Evolutionary conservation across 2,888 invertebrate genomes (phyloP).

Genomic region (Apocheima hispidaria): DNA sequence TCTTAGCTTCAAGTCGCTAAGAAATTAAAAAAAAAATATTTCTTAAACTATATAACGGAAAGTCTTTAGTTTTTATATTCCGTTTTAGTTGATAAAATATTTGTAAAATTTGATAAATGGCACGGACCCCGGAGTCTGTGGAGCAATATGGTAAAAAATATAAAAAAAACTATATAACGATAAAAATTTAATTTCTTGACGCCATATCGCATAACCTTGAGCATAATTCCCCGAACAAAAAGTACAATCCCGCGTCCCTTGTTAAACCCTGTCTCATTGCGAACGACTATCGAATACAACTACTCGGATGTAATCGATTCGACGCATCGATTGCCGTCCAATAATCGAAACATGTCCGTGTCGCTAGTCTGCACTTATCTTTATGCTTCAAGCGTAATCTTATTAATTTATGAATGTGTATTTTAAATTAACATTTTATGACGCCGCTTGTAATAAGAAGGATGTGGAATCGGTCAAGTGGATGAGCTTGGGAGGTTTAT

Average conservation of each 20-base stretch:
- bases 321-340: constrained; percentile 77
- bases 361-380: constrained; percentile 65
- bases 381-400: constrained; percentile 69
- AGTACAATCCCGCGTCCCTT: constrained; percentile 64
- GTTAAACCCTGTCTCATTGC: constrained; percentile 61
- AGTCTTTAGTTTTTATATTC: no score
- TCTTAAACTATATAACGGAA: no score
- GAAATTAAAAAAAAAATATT: no score
- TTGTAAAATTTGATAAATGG: no score
- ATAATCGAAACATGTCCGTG: constrained; percentile 76
- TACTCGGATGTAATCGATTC: constrained; percentile 73
- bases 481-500: constrained; percentile 9
- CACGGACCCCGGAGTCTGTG: no score
- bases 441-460: constrained; percentile 39
- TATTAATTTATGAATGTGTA: constrained; percentile 66
- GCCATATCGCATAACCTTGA: constrained; percentile 52
- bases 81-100: no score
- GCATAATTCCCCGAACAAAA: constrained; percentile 62
- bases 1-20: no score
- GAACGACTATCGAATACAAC: constrained; percentile 61
- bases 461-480: constrained; percentile 41
- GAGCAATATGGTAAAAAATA: no score
- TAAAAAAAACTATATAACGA: no score
- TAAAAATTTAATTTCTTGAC: constrained; percentile 25
- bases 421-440: constrained; percentile 53